These are phyloP conservation scores for Mus caroli DNA, from an alignment of 2,797 vertebrate species.

Conservation along the genomic window DNA sequence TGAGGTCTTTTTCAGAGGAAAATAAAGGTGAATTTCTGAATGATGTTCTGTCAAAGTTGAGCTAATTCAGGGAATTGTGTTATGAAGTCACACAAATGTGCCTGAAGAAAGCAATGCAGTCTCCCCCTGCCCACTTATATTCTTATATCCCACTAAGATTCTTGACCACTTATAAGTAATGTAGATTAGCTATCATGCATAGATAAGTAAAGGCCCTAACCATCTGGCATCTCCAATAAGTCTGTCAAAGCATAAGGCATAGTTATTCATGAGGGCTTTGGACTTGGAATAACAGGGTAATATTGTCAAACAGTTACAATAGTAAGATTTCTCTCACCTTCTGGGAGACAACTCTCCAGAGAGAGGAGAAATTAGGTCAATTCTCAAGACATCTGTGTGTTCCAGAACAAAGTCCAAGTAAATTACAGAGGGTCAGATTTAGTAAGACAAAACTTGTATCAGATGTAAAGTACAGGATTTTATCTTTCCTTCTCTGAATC, in stretches of 20 bases:
- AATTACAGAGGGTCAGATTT: neutral
- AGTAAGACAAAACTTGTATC: neutral
- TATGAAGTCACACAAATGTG: constrained; percentile 11
- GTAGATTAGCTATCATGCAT: neutral
- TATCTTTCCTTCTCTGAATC: neutral
- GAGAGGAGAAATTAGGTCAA: neutral
- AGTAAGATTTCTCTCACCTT: constrained; percentile 36
- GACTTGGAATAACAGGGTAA: neutral
- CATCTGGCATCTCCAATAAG: neutral
- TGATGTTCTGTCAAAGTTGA: neutral
- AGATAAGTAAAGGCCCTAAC: neutral
- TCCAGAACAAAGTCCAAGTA: neutral
- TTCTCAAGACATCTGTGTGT: constrained; percentile 12
- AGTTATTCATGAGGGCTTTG: neutral
- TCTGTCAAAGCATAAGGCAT: neutral
- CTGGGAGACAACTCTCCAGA: neutral
- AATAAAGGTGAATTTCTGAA: constrained; percentile 18
- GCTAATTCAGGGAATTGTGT: neutral
- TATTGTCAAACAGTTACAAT: constrained; percentile 60
- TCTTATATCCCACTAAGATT: neutral
- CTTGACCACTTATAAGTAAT: constrained; percentile 8
- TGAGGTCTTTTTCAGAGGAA: constrained; percentile 1
- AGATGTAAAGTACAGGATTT: neutral
- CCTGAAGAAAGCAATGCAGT: neutral
- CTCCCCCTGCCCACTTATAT: too few relatives aligned